These are phyloP conservation scores for Leptobrachium leishanense DNA, from an alignment of 2,113 vertebrate species.

Conservation along the genomic window DNA sequence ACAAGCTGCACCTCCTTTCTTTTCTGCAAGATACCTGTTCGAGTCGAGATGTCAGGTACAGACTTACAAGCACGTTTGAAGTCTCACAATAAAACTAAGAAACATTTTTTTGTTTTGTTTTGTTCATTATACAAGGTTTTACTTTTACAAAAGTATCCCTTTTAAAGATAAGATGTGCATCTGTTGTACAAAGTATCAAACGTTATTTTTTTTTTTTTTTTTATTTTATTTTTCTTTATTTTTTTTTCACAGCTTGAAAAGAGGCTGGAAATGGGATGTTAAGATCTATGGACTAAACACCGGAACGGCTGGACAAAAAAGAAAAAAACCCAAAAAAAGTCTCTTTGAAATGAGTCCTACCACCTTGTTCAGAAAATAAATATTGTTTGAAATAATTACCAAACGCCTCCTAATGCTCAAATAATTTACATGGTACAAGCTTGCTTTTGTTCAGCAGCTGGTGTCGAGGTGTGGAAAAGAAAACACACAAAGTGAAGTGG, in stretches of 20 bases:
- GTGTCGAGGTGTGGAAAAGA: constrained; percentile 71
- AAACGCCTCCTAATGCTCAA: constrained; percentile 73
- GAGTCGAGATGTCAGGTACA: constrained; percentile 67
- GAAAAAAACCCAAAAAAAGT: constrained; percentile 71
- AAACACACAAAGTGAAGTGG: constrained; percentile 76
- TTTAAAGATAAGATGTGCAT: constrained; percentile 85
- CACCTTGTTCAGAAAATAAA: constrained; percentile 73
- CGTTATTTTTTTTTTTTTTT: constrained; percentile 64
- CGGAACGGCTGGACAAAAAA: constrained; percentile 68
- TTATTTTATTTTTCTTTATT: constrained; percentile 35
- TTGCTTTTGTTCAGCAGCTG: constrained; percentile 71
- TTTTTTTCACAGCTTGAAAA: constrained; percentile 82
- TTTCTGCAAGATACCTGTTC: constrained; percentile 64
- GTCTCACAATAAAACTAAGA: constrained; percentile 80
- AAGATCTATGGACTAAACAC: constrained; percentile 71
- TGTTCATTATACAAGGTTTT: constrained; percentile 83
- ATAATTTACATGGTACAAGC: constrained; percentile 76
- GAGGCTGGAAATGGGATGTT: constrained; percentile 77
- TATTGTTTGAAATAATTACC: constrained; percentile 75
- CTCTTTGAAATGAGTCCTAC: constrained; percentile 68
- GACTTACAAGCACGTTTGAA: constrained; percentile 74
- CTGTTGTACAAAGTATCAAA: constrained; percentile 93
- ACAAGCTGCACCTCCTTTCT: constrained; percentile 65
- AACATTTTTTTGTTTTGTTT: constrained; percentile 63
- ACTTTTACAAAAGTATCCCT: constrained; percentile 88